phyloP scores from a whole-genome alignment of 2,888 invertebrate species.

The Hofmannophila pseudospretella region DNA sequence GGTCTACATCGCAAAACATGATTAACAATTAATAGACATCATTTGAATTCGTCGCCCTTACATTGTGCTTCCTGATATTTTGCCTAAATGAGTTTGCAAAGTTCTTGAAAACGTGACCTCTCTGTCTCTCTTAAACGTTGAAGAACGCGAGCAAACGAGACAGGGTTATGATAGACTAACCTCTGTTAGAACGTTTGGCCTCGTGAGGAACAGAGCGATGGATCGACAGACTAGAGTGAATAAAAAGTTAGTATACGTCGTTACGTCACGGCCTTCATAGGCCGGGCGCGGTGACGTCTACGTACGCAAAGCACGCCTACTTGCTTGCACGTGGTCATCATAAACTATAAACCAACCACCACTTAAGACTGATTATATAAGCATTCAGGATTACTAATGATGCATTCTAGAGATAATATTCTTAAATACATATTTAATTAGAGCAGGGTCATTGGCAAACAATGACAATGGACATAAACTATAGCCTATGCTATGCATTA shows the following conservation, averaged over 20 bases:
- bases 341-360: slow-evolving; percentile 21
- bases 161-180: slow-evolving; percentile 39
- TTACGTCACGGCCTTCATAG: slow-evolving; percentile 71
- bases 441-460: no score
- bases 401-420: no score
- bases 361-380: no score
- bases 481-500: no score
- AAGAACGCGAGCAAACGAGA: slow-evolving; percentile 44
- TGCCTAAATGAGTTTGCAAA: slow-evolving; percentile 7
- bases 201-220: slow-evolving; percentile 57
- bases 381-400: no score
- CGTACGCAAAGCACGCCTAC: slow-evolving; percentile 58
- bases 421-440: no score
- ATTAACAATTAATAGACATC: slow-evolving; percentile 1
- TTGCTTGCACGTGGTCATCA: slow-evolving; percentile 55
- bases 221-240: slow-evolving; percentile 51
- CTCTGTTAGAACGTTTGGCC: slow-evolving; percentile 57
- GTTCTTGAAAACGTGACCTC: slow-evolving; percentile 13
- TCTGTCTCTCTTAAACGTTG: slow-evolving; percentile 28
- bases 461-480: no score
- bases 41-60: slow-evolving; percentile 4
- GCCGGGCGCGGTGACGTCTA: slow-evolving; percentile 56
- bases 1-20: slow-evolving; percentile 1
- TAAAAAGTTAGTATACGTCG: slow-evolving; percentile 46
- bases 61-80: slow-evolving; percentile 10